A percentile compares a stretch with the other conserved stretches of the same genome.
Evolutionary conservation across 2,797 vertebrate species (phyloP).

Genomic region (Adrianichthys oophorus): DNA sequence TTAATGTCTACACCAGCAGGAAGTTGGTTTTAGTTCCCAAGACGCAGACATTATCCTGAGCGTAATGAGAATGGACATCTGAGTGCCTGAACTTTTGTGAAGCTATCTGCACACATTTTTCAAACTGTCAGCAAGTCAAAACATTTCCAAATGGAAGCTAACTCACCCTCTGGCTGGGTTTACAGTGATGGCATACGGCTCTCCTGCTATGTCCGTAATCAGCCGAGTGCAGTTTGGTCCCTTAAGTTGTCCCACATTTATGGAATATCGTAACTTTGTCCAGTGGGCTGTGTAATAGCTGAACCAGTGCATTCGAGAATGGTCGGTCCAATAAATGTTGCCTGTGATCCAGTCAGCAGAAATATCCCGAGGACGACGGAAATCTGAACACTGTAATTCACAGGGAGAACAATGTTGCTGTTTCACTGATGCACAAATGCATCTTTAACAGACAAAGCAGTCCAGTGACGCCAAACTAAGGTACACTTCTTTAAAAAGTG

Average conservation of each 20-base stretch:
- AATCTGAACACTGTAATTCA: conserved; percentile 89
- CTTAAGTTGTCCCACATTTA: conserved; percentile 95
- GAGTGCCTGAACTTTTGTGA: background rate
- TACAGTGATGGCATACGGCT: conserved; percentile 94
- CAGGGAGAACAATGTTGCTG: conserved; percentile 16
- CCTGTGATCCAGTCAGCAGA: conserved; percentile 98
- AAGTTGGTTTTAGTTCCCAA: background rate
- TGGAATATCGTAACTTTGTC: conserved; percentile 96
- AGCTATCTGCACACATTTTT: too few relatives aligned
- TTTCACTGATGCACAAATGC: background rate
- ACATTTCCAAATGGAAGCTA: background rate
- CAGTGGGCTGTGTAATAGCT: conserved; percentile 98
- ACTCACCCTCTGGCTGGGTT: conserved; percentile 92
- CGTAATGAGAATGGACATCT: background rate
- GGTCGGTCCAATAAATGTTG: conserved; percentile 98
- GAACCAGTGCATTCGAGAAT: conserved; percentile 99
- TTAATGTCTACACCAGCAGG: background rate
- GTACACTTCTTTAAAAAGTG: background rate
- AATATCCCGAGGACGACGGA: conserved; percentile 92
- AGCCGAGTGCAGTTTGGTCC: conserved; percentile 95
- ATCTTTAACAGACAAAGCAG: background rate
- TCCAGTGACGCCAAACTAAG: background rate
- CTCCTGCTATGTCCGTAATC: conserved; percentile 94
- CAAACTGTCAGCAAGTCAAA: too few relatives aligned
- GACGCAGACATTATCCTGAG: background rate